Percentiles rank a stretch among this genome's conserved stretches.
Conservation (phyloP, 2,888 invertebrate species). For the Tenthredo distinguenda region DNA sequence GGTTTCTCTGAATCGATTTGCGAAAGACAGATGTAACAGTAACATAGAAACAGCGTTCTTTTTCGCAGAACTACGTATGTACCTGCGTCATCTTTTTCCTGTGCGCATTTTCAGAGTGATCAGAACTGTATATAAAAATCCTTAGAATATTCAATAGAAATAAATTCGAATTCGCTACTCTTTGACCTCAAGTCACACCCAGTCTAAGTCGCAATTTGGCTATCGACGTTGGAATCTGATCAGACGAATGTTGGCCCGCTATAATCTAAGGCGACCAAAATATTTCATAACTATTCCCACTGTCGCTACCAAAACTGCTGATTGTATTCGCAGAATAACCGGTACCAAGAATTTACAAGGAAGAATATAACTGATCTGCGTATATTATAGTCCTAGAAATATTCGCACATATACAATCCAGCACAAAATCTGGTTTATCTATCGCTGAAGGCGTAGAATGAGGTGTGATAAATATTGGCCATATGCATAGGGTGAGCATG, state of each 20-base stretch:
- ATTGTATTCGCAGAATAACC: not conserved
- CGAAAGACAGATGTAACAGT: not conserved
- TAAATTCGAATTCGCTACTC: not conserved
- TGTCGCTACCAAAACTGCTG: not conserved
- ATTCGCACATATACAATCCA: not conserved
- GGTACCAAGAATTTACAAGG: not conserved
- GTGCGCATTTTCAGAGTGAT: not conserved
- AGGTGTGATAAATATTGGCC: not conserved
- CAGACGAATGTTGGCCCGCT: not conserved
- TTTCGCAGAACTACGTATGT: not conserved
- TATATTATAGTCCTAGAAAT: not conserved
- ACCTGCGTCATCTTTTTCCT: not conserved
- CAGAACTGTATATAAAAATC: not conserved
- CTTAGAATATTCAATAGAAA: not conserved
- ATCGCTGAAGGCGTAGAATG: not conserved
- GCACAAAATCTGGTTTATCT: not conserved
- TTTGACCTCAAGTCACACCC: slow-evolving; percentile 18
- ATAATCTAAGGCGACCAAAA: not conserved
- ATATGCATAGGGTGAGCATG: not conserved
- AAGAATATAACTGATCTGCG: not conserved
- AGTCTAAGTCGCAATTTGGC: not conserved
- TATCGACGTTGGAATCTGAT: not conserved
- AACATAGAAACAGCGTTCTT: not conserved
- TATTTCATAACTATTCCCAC: not conserved
- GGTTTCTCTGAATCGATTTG: not conserved